phyloP scores from a whole-genome alignment of 1,140 invertebrate species.

The Macrobrachium rosenbergii region DNA sequence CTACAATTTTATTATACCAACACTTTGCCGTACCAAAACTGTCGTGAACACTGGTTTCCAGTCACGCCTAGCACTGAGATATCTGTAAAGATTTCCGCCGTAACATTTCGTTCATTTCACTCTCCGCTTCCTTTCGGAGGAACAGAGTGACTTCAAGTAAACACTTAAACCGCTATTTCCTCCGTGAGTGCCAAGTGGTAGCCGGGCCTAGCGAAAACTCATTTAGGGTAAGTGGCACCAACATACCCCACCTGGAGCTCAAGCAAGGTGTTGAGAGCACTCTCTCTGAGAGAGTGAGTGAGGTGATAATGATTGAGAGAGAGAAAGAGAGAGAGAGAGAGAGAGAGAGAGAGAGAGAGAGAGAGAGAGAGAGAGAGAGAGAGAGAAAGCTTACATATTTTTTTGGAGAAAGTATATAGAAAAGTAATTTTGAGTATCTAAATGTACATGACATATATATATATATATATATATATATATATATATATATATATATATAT shows the following conservation, averaged over 20 bases:
- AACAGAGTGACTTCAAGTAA: neutral
- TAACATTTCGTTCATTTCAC: neutral
- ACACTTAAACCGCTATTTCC: neutral
- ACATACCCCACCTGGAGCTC: no score
- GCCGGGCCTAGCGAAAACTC: no score
- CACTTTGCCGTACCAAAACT: no score
- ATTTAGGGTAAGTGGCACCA: no score
- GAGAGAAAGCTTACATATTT: neutral
- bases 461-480: constrained; percentile 10
- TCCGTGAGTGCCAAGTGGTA: no score
- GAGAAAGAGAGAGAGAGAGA: constrained; percentile 1
- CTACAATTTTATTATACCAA: no score
- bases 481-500: constrained; percentile 29
- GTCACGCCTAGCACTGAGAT: no score
- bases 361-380: constrained; percentile 23
- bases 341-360: constrained; percentile 19
- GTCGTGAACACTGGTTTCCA: no score
- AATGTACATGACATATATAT: neutral
- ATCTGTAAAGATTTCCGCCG: neutral
- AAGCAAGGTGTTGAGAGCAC: neutral
- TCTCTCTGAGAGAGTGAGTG: neutral
- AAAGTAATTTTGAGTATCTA: neutral
- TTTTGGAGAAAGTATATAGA: neutral
- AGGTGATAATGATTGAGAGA: neutral
- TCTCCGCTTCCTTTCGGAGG: neutral